Conservation (phyloP, 2,113 vertebrate species). For the Nanger granti region DNA sequence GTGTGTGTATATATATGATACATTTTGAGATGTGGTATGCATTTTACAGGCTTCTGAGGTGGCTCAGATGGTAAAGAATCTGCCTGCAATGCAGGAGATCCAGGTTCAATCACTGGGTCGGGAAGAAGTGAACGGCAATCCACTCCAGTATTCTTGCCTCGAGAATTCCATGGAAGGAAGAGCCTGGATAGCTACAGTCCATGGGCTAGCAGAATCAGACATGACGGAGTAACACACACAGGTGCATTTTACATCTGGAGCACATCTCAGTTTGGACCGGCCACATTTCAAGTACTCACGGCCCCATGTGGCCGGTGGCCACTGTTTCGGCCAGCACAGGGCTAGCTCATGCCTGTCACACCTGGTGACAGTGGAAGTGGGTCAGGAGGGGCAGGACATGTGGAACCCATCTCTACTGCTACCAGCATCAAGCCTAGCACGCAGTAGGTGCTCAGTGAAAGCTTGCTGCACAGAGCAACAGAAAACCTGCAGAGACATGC, state of each 20-base stretch:
- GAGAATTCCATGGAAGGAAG: not conserved
- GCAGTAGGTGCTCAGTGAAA: not conserved
- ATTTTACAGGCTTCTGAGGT: not conserved
- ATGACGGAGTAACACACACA: not conserved
- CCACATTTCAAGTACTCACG: not conserved
- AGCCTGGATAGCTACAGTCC: not conserved
- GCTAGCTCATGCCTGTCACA: not conserved
- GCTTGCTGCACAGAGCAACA: not conserved
- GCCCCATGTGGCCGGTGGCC: not conserved
- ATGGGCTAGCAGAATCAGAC: not conserved
- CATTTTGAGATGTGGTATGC: not conserved
- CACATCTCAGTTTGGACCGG: not conserved
- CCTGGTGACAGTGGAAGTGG: not conserved
- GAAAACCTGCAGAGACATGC: not conserved
- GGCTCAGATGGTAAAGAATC: not conserved
- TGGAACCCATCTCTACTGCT: not conserved
- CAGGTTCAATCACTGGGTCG: not conserved
- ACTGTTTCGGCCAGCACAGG: not conserved
- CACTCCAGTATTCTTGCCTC: not conserved
- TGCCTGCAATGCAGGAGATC: not conserved
- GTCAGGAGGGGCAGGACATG: not conserved
- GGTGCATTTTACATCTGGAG: not conserved
- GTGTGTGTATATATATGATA: not conserved
- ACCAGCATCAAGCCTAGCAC: not conserved
- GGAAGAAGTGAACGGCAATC: not conserved